phyloP scores from a whole-genome alignment of 2,888 invertebrate genomes.

The Archaeoteleia sp. region DNA sequence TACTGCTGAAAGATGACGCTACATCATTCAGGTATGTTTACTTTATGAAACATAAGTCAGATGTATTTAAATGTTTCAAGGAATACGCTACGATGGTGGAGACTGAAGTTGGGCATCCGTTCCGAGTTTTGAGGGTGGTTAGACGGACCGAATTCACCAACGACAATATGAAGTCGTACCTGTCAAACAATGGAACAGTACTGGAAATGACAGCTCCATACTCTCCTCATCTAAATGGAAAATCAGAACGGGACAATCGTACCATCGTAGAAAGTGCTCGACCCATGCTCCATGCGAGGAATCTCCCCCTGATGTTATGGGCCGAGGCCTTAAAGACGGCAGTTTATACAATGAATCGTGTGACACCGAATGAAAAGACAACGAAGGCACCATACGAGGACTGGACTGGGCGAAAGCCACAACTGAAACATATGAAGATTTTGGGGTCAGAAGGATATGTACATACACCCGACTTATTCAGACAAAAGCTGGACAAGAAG shows the following conservation, averaged over 20 bases:
- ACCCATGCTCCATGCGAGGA: too few relatives aligned
- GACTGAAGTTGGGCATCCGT: slow-evolving; percentile 12
- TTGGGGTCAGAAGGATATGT: slow-evolving; percentile 43
- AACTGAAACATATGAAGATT: slow-evolving; percentile 4
- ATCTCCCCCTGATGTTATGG: too few relatives aligned
- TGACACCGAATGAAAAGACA: not conserved
- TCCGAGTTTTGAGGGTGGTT: slow-evolving; percentile 38
- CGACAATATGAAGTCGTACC: not conserved
- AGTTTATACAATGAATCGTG: not conserved
- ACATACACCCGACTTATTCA: too few relatives aligned
- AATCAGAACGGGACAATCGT: slow-evolving; percentile 14
- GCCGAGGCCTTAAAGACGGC: too few relatives aligned
- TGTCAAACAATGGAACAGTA: slow-evolving; percentile 19
- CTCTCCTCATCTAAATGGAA: slow-evolving; percentile 37
- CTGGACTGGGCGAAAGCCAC: not conserved
- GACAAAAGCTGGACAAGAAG: too few relatives aligned
- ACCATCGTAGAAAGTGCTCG: slow-evolving; percentile 14
- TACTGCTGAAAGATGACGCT: slow-evolving; percentile 15
- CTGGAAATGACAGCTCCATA: slow-evolving; percentile 29
- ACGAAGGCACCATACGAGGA: not conserved
- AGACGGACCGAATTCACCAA: slow-evolving; percentile 47
- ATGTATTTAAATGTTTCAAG: slow-evolving; percentile 18
- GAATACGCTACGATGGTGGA: slow-evolving; percentile 1
- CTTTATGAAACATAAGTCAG: slow-evolving; percentile 26
- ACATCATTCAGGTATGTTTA: slow-evolving; percentile 7